Evolutionary conservation across 2,113 vertebrate genomes (phyloP), one percentile per base, ranked within the genome.

Genomic region (Tympanuchus pallidicinctus): DNA sequence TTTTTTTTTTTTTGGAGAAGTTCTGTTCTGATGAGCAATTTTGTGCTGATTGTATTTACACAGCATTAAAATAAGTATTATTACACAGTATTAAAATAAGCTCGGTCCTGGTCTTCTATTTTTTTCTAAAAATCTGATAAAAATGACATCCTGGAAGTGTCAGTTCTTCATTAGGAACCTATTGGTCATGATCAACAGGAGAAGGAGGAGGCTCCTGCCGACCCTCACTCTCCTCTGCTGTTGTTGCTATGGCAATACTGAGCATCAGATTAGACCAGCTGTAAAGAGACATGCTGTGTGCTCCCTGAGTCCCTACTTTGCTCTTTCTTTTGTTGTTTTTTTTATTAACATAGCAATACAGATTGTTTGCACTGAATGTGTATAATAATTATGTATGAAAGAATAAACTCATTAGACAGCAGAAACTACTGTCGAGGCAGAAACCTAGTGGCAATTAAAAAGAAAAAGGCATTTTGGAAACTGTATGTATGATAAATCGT

Each of bases 241-340:
- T 19, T 94, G 94, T 95, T 95, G 79, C 93, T 88, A 96, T 95
- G 89, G 88, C 82, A 95, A 94, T 91, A 59, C 50, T 81, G 88
- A 94, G 91, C 95, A 94, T 96, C 95, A 83, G 91, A 86, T 86
- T 67, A 85, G 82, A 85, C 64, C 89, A 91, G 75, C 67, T 94
- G 80, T 74, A 92, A 60, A 81, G 75, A 92, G 79, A 80, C 91
- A 75, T 36, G 79, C 89, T 92, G 82, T 61, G 89, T 93, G 67
- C 79, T 91, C 67, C 82, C 85, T 0, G 0, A 94, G 72, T 50
- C 79, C 56, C 11, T 50, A 83, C 79, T 93, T 92, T 75, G 61
- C 89, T 93, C 72, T 67, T 71, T 88, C 72, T 95, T 92, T 85
- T 91, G 72, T 91, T 92, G 40, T 20, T 86, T 77, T 64, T 88